Conservation (phyloP, 2,113 vertebrate species). For the Panthera uncia region DNA sequence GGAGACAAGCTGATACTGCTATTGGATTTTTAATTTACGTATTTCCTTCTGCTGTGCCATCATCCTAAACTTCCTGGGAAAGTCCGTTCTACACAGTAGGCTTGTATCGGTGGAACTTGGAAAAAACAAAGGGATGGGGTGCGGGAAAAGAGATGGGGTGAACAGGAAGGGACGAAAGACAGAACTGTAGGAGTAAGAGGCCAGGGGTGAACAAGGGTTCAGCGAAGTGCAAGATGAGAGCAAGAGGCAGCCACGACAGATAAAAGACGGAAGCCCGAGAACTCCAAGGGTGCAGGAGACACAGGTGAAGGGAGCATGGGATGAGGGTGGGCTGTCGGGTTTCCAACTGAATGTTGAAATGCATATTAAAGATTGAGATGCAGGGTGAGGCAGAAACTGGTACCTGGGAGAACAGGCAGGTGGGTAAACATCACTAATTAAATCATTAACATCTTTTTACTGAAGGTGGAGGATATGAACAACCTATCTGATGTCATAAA, state of each 20-base stretch:
- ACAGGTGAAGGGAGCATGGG: fast-evolving
- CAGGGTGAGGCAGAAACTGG: not conserved
- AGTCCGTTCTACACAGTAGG: not conserved
- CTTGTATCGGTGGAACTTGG: not conserved
- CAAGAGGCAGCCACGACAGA: fast-evolving
- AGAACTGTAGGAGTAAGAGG: not conserved
- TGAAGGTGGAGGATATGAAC: not conserved
- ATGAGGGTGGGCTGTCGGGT: fast-evolving
- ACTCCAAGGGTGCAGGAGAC: not conserved
- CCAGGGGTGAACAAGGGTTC: not conserved
- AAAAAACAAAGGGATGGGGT: not conserved
- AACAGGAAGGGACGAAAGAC: not conserved
- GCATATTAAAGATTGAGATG: not conserved
- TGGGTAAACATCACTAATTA: no score
- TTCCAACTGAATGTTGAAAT: not conserved
- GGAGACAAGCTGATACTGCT: not conserved
- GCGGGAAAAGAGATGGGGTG: not conserved
- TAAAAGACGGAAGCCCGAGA: not conserved
- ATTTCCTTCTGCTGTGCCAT: not conserved
- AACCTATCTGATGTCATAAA: not conserved
- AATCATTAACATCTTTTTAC: not conserved
- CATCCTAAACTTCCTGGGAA: not conserved
- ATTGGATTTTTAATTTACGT: not conserved
- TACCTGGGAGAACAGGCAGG: not conserved
- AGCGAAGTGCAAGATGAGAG: not conserved